Evolutionary conservation across 1,140 invertebrate species (phyloP).

Genomic region (Pseudobourletiella spinata): DNA sequence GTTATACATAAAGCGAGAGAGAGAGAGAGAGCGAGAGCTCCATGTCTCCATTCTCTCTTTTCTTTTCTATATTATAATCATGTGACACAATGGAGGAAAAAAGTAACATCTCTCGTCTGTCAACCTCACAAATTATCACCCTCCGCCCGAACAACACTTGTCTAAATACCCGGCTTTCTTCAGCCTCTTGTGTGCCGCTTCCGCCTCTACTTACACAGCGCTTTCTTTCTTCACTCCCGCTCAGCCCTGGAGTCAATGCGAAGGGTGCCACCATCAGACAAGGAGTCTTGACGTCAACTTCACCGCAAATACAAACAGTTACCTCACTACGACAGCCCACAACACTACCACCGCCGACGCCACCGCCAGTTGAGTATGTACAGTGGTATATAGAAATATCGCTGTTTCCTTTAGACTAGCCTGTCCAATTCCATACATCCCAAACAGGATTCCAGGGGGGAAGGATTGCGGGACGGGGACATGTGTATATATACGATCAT

Average conservation of each 20-base stretch:
- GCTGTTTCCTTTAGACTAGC: too few relatives aligned
- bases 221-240: not conserved
- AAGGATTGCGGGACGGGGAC: too few relatives aligned
- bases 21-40: not conserved
- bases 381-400: too few relatives aligned
- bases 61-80: constrained; percentile 32
- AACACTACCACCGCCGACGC: too few relatives aligned
- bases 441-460: too few relatives aligned
- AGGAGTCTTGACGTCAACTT: constrained; percentile 1
- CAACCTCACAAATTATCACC: constrained; percentile 8
- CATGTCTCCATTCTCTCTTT: constrained; percentile 4
- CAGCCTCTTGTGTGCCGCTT: not conserved
- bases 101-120: not conserved
- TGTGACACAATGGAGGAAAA: constrained; percentile 25
- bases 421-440: too few relatives aligned
- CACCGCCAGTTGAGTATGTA: too few relatives aligned
- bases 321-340: too few relatives aligned
- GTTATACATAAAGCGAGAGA: not conserved
- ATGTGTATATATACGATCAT: too few relatives aligned
- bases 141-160: not conserved
- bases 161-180: constrained; percentile 8
- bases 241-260: too few relatives aligned
- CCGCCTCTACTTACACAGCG: not conserved
- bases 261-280: not conserved
- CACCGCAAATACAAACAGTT: too few relatives aligned